Evolutionary conservation across 2,888 invertebrate species (phyloP).

Genomic region (Nomada ferruginata): DNA sequence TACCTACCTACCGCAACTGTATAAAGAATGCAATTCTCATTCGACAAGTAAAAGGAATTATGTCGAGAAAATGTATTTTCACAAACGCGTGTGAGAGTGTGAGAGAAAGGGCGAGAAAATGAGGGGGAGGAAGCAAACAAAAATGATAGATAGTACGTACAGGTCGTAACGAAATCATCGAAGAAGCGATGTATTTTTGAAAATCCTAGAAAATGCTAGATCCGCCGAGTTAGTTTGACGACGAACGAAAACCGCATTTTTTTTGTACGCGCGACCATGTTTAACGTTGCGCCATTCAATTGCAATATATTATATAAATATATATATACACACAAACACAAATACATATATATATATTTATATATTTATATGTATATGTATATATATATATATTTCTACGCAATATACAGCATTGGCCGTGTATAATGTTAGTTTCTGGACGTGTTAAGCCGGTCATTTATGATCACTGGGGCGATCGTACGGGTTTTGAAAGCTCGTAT

Average conservation of each 20-base stretch:
- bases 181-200: conserved; percentile 68
- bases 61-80: conserved; percentile 61
- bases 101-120: conserved; percentile 28
- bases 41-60: conserved; percentile 26
- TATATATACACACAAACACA: conserved; percentile 1
- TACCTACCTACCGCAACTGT: conserved; percentile 66
- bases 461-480: conserved; percentile 24
- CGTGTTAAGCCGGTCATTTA: conserved; percentile 15
- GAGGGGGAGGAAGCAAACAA: conserved; percentile 11
- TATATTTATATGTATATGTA: conserved; percentile 9
- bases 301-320: conserved; percentile 45
- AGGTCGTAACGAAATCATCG: conserved; percentile 47
- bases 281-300: conserved; percentile 45
- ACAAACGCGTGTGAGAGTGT: conserved; percentile 41
- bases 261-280: conserved; percentile 43
- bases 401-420: conserved; percentile 45
- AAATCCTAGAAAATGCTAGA: conserved; percentile 68
- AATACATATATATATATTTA: conserved; percentile 11
- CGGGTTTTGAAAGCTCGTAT: conserved; percentile 17
- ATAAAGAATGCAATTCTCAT: conserved; percentile 57
- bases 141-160: conserved; percentile 41
- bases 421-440: conserved; percentile 38
- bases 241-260: conserved; percentile 51
- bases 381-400: conserved; percentile 59
- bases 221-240: conserved; percentile 56